These are phyloP conservation scores for Carpatolechia fugitivella DNA, from an alignment of 2,888 invertebrate genomes.

Conservation along the genomic window DNA sequence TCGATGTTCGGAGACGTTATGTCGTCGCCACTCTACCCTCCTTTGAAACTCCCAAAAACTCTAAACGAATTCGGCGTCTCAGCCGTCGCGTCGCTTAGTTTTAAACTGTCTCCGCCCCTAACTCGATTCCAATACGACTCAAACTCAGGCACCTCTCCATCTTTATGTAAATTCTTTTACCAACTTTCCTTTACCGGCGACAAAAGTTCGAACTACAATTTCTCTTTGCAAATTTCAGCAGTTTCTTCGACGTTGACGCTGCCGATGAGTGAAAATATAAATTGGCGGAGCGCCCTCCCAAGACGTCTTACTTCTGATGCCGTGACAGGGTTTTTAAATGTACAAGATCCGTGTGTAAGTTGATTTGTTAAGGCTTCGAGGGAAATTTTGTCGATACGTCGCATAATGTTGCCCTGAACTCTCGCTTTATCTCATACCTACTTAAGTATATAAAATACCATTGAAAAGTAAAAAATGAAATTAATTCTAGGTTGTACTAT, in stretches of 20 bases:
- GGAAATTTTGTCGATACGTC: slow-evolving; percentile 23
- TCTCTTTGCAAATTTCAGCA: slow-evolving; percentile 9
- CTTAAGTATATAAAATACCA: not conserved
- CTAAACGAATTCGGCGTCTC: slow-evolving; percentile 75
- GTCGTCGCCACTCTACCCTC: slow-evolving; percentile 31
- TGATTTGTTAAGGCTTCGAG: slow-evolving; percentile 41
- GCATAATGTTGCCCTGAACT: not conserved
- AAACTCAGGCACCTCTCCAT: slow-evolving; percentile 59
- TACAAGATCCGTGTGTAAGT: slow-evolving; percentile 49
- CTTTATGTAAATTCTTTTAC: slow-evolving; percentile 71
- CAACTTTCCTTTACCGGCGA: slow-evolving; percentile 46
- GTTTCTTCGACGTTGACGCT: slow-evolving; percentile 20
- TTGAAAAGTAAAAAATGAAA: no score
- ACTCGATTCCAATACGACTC: slow-evolving; percentile 71
- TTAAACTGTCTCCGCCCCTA: slow-evolving; percentile 69
- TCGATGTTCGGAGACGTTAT: not conserved
- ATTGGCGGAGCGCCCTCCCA: slow-evolving; percentile 38
- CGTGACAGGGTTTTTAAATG: slow-evolving; percentile 64
- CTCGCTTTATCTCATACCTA: not conserved
- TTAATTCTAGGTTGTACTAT: not conserved
- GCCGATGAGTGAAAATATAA: slow-evolving; percentile 28
- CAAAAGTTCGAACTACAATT: slow-evolving; percentile 31
- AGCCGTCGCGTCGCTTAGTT: slow-evolving; percentile 76
- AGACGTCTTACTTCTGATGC: slow-evolving; percentile 53
- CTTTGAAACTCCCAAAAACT: slow-evolving; percentile 58